A percentile compares a stretch with the other conserved stretches of the same genome.
phyloP scores from a whole-genome alignment of 1,140 invertebrate genomes.

The Drosophila insularis region DNA sequence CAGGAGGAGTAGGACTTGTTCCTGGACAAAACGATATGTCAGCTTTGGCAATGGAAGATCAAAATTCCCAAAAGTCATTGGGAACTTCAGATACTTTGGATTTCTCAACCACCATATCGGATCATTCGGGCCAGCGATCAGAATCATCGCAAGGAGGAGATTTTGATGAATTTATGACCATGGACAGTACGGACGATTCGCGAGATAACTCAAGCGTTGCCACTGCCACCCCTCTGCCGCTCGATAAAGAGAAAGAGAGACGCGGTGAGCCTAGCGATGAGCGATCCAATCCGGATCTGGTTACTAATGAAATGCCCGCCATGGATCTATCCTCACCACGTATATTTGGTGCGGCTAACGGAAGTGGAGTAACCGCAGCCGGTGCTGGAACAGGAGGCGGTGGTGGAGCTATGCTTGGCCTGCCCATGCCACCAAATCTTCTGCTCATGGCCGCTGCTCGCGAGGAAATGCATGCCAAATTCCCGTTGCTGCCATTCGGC shows the following conservation, averaged over 20 bases:
- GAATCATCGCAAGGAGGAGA: constrained; percentile 79
- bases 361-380: constrained; percentile 12
- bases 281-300: constrained; percentile 51
- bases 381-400: constrained; percentile 16
- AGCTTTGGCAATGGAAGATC: constrained; percentile 53
- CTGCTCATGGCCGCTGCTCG: constrained; percentile 76
- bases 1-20: constrained; percentile 25
- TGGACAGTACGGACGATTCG: constrained; percentile 79
- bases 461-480: constrained; percentile 79
- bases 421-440: constrained; percentile 74
- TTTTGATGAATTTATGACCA: constrained; percentile 80
- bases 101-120: constrained; percentile 75
- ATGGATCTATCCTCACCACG: constrained; percentile 75
- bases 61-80: constrained; percentile 77
- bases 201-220: constrained; percentile 64
- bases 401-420: constrained; percentile 55
- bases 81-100: constrained; percentile 77
- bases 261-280: constrained; percentile 48
- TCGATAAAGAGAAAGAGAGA: constrained; percentile 24
- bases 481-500: constrained; percentile 89
- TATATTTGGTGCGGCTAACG: constrained; percentile 53
- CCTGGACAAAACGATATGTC: not conserved
- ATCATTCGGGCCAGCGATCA: constrained; percentile 75
- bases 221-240: constrained; percentile 49
- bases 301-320: constrained; percentile 49